These are phyloP conservation scores for Yponomeuta plumbellus DNA, from an alignment of 2,888 invertebrate genomes.

Conservation along the genomic window DNA sequence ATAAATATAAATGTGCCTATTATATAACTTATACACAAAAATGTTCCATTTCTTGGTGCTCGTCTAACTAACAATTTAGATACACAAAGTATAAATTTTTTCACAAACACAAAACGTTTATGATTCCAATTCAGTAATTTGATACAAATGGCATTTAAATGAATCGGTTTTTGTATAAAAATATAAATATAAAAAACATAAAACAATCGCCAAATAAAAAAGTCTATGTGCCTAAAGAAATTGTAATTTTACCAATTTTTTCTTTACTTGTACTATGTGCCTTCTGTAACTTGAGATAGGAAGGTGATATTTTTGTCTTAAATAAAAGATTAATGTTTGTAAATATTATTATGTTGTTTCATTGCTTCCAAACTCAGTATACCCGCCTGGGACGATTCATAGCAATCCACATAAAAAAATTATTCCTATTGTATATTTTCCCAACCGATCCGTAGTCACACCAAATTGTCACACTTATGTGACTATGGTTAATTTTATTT, in stretches of 20 bases:
- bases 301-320: slow-evolving; percentile 69
- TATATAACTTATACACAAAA: not conserved
- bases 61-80: not conserved
- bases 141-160: not conserved
- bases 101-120: not conserved
- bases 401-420: too few species aligned
- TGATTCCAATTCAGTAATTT: not conserved
- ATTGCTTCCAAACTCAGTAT: not conserved
- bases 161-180: not conserved
- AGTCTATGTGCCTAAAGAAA: not conserved
- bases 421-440: too few species aligned
- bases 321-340: slow-evolving; percentile 70
- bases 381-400: too few species aligned
- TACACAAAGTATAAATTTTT: not conserved
- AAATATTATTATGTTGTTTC: slow-evolving; percentile 47
- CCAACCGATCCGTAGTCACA: too few species aligned
- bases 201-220: not conserved
- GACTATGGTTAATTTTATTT: too few species aligned
- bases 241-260: slow-evolving; percentile 2
- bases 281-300: slow-evolving; percentile 46
- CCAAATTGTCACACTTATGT: too few species aligned
- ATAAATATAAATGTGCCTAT: not conserved
- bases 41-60: slow-evolving; percentile 1
- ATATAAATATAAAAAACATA: not conserved
- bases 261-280: slow-evolving; percentile 37